Percentiles rank a stretch among this genome's conserved stretches.
phyloP scores from a whole-genome alignment of 1,140 invertebrate species.

The Penaeus vannamei region DNA sequence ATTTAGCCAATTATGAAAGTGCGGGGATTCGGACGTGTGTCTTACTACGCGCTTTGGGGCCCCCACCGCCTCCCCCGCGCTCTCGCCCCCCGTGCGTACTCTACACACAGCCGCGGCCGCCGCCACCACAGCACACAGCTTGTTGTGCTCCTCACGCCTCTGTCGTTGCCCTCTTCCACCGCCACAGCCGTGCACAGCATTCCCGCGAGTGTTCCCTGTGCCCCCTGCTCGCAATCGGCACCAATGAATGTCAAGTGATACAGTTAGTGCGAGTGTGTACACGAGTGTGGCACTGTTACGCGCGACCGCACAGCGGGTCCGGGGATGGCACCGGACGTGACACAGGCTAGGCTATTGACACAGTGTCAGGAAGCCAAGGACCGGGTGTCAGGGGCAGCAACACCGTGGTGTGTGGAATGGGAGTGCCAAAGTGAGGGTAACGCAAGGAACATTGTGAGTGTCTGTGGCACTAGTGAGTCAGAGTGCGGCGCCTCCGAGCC shows the following conservation, averaged over 20 bases:
- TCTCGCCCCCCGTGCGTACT: conserved; percentile 56
- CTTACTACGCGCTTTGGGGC: conserved; percentile 58
- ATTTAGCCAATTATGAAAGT: conserved; percentile 59
- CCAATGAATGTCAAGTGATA: not conserved
- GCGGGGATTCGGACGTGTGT: conserved; percentile 60
- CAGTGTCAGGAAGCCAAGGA: conserved; percentile 22
- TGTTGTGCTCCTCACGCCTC: conserved; percentile 26
- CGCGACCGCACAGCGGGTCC: conserved; percentile 8
- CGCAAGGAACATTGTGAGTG: no score
- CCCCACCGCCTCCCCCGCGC: conserved; percentile 43
- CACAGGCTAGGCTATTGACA: conserved; percentile 44
- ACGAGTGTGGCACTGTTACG: conserved; percentile 33
- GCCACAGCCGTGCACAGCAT: not conserved
- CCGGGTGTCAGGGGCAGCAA: not conserved
- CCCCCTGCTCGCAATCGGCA: no score
- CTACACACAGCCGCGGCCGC: conserved; percentile 56
- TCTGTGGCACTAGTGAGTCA: not conserved
- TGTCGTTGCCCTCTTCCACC: conserved; percentile 35
- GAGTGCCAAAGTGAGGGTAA: not conserved
- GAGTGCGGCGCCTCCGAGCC: conserved; percentile 2
- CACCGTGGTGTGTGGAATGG: not conserved
- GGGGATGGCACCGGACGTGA: conserved; percentile 59
- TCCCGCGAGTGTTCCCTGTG: no score
- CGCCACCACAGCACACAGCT: conserved; percentile 46
- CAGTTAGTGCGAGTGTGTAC: conserved; percentile 3